These are phyloP conservation scores for Heliconius cydno DNA, from an alignment of 2,888 invertebrate species.

Conservation along the genomic window DNA sequence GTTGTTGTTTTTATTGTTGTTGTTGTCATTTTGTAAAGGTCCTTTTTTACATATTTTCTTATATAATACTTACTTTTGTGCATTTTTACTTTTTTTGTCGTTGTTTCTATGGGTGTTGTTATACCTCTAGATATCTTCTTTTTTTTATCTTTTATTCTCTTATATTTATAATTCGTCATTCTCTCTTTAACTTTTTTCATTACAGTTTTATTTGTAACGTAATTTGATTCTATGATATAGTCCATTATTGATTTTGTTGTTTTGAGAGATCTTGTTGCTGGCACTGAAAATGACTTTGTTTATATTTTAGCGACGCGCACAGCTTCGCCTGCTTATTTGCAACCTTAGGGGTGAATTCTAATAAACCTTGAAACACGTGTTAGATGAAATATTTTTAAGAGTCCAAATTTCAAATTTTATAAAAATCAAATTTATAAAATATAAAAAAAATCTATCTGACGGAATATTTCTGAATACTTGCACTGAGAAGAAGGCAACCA, in stretches of 20 bases:
- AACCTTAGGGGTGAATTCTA: no score
- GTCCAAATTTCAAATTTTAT: no score
- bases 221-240: constrained; percentile 29
- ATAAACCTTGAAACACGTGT: no score
- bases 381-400: no score
- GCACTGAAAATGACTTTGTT: not conserved
- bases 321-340: no score
- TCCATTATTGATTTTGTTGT: not conserved
- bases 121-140: constrained; percentile 40
- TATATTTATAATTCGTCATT: constrained; percentile 38
- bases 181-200: constrained; percentile 30
- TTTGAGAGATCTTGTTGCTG: not conserved
- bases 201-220: constrained; percentile 38
- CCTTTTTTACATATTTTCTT: constrained; percentile 42
- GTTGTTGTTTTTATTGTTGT: constrained; percentile 40
- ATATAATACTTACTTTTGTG: constrained; percentile 47
- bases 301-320: not conserved
- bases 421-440: no score
- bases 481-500: no score
- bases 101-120: constrained; percentile 37
- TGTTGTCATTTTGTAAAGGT: constrained; percentile 43
- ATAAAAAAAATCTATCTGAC: no score
- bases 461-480: no score
- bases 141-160: constrained; percentile 32
- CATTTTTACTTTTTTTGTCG: constrained; percentile 41